Evolutionary conservation across 2,888 invertebrate species (phyloP), one percentile per base, ranked within the genome.

Genomic region (Temnothorax ravouxi): DNA sequence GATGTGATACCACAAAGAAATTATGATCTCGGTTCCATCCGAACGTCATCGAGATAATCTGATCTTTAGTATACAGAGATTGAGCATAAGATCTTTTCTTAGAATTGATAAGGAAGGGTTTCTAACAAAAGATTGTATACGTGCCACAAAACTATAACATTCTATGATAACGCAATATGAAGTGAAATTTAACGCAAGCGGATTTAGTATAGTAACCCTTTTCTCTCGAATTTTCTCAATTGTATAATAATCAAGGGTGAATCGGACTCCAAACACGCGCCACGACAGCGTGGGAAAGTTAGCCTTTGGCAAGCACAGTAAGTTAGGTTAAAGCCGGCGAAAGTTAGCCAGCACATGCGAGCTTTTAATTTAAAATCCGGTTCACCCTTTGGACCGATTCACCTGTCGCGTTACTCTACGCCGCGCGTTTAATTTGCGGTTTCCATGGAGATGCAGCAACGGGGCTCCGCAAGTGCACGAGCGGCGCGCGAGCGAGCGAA

Each of bases 361-460:
- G 72, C 59, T 80, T 80, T 71, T 80, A 80, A 80, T 80, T 80
- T 71, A 71, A 80, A 80, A 80, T 80, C 50, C 38, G 71, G 50
- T 71, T 61, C 47, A 80, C 47, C 47, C 72, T 80, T 71, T 47
- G 59, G 59, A 71, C 59, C 71, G 72, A 80, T 80, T 71, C 25
- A 47, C 18, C 79, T 66, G 47, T 41, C 71, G 83, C 71, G 83
- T 69, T 71, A 79, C 72, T 89, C 71, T 84, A 77, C 56, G 59
- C 66, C 69, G 77, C 74, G 81, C 84, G 83, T 83, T 84, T 85
- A 84, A 88, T 90, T 90, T 89, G 85, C 72, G 84, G 88, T 90
- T 90, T 86, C 87, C 86, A 86, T 86, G 88, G 86, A 84, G 84
- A 89, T 87, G 80, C 64, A 83, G 80, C 64, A 83, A 62, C 69